A percentile compares a stretch with the other conserved stretches of the same genome.
Evolutionary conservation across 2,797 vertebrate species (phyloP).

Genomic region (Cirrhinus molitorella): DNA sequence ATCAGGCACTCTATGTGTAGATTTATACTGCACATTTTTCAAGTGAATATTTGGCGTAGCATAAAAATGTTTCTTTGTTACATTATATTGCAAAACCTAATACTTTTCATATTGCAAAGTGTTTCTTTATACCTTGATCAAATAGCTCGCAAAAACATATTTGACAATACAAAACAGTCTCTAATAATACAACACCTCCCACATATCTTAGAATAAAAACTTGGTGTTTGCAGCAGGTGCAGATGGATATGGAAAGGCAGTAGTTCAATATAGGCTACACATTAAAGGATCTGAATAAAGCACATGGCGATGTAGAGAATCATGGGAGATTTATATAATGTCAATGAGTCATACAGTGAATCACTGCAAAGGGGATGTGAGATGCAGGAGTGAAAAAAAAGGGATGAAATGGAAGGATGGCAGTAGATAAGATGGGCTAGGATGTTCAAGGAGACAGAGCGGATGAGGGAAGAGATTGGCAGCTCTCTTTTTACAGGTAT

Average conservation of each 20-base stretch:
- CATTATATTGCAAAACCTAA: conserved; percentile 6
- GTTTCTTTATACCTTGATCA: background rate
- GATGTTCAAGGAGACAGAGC: conserved; percentile 16
- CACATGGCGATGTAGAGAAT: conserved; percentile 47
- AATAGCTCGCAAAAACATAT: background rate
- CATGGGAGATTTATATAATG: conserved; percentile 62
- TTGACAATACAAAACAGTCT: conserved; percentile 19
- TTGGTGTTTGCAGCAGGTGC: conserved; percentile 41
- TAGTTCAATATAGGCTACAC: conserved; percentile 56
- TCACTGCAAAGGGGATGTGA: conserved; percentile 50
- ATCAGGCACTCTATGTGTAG: background rate
- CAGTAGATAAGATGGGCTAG: conserved; percentile 14
- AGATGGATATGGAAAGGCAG: conserved; percentile 32
- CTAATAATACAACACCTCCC: conserved; percentile 56
- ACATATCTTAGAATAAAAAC: conserved; percentile 46
- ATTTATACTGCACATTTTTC: background rate
- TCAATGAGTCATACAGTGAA: conserved; percentile 64
- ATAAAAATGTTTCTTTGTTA: background rate
- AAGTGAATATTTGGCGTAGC: background rate
- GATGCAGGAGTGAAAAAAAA: conserved; percentile 11
- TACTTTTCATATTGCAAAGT: background rate
- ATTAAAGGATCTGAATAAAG: conserved; percentile 58
- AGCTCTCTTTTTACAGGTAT: conserved; percentile 2
- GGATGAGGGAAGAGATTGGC: conserved; percentile 19
- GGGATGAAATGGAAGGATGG: conserved; percentile 22